These are phyloP conservation scores for Ginglymostoma cirratum DNA, from an alignment of 2,113 vertebrate species.

Conservation along the genomic window DNA sequence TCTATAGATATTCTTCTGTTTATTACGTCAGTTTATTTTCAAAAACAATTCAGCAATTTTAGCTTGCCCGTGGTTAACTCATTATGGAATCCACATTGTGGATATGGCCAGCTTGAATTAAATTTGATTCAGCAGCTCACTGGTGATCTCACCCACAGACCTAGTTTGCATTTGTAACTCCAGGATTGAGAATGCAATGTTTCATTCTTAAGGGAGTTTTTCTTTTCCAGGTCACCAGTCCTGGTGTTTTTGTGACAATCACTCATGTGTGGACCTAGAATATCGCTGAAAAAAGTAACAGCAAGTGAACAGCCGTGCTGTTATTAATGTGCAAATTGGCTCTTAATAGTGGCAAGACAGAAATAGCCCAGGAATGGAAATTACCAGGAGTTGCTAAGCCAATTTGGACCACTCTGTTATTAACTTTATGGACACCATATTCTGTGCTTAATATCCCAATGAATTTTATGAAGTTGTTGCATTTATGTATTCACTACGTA, in stretches of 20 bases:
- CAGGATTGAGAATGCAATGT: neutral
- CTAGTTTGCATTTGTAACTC: neutral
- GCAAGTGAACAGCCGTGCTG: too few relatives aligned
- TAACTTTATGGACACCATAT: too few relatives aligned
- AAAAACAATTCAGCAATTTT: neutral
- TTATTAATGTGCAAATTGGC: too few relatives aligned
- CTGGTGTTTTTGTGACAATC: neutral
- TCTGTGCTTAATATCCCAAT: too few relatives aligned
- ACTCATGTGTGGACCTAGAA: neutral
- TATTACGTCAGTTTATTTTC: neutral
- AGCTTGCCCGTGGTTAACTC: neutral
- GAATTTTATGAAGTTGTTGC: too few relatives aligned
- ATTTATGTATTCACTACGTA: too few relatives aligned
- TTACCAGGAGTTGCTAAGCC: too few relatives aligned
- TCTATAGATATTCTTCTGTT: neutral
- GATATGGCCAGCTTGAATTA: neutral
- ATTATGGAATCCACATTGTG: neutral
- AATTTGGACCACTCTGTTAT: too few relatives aligned
- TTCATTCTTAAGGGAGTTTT: neutral
- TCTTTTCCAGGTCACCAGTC: neutral
- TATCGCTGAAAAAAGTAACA: too few relatives aligned
- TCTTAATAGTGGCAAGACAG: too few relatives aligned
- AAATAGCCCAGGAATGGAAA: too few relatives aligned
- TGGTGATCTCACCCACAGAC: neutral
- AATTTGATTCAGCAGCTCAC: neutral